Percentiles rank a stretch among this genome's conserved stretches.
phyloP scores from a whole-genome alignment of 2,113 vertebrate genomes.

The Macroglossus sobrinus region DNA sequence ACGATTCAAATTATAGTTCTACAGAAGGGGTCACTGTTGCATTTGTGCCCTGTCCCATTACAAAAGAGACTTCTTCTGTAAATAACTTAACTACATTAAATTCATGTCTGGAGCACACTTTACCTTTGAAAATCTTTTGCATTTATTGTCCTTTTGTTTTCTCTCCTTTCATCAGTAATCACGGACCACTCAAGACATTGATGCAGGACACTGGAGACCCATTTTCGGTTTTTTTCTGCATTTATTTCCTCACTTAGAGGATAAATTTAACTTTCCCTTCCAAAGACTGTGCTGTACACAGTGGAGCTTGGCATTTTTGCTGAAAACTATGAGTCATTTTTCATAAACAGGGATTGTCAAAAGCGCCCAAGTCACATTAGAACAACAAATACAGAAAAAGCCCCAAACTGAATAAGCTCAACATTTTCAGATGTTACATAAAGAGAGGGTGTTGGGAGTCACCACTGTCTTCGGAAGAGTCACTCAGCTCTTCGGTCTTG shows the following conservation, averaged over 20 bases:
- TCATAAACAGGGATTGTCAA: slow-evolving; percentile 65
- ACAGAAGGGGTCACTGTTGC: neutral
- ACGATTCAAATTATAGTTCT: neutral
- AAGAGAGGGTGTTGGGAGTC: neutral
- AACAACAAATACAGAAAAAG: slow-evolving; percentile 55
- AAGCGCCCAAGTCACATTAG: slow-evolving; percentile 55
- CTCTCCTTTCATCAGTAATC: neutral
- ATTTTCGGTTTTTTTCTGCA: neutral
- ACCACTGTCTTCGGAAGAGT: neutral
- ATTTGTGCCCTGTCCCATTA: neutral
- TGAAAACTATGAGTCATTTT: slow-evolving; percentile 70
- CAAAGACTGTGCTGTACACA: neutral
- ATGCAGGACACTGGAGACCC: neutral
- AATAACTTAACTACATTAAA: neutral
- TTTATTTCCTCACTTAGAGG: slow-evolving; percentile 55
- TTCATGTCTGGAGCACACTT: neutral
- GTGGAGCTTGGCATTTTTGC: slow-evolving; percentile 53
- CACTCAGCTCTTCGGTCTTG: neutral
- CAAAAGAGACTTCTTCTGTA: neutral
- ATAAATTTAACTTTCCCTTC: slow-evolving; percentile 61
- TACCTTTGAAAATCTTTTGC: neutral
- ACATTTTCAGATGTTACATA: slow-evolving; percentile 28
- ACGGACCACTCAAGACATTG: neutral
- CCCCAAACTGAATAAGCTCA: slow-evolving; percentile 5
- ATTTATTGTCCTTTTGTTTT: neutral